phyloP scores from a whole-genome alignment of 1,140 invertebrate genomes.

The Halyomorpha halys region DNA sequence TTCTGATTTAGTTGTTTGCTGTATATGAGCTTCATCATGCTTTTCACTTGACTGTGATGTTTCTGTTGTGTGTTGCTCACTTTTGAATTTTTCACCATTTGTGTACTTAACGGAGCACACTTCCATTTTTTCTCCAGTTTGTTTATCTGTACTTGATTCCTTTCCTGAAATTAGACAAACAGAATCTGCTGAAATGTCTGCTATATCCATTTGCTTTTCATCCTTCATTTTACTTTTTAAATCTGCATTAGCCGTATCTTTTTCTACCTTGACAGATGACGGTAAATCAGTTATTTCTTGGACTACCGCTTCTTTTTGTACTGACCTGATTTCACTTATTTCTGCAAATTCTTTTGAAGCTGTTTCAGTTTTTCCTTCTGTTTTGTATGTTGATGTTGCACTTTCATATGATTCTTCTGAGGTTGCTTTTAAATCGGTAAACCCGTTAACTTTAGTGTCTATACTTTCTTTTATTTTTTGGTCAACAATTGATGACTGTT shows the following conservation, averaged over 20 bases:
- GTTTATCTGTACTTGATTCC: too few species aligned
- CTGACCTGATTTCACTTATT: neutral
- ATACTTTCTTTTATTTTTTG: neutral
- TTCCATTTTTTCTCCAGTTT: too few species aligned
- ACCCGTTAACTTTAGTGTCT: neutral
- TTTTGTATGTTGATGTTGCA: too few species aligned
- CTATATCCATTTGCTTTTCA: neutral
- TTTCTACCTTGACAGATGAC: neutral
- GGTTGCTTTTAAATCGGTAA: neutral
- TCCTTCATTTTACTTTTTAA: constrained; percentile 10
- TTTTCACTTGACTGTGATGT: neutral
- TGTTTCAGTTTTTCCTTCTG: neutral
- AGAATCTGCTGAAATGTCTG: too few species aligned
- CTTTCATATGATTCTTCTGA: too few species aligned
- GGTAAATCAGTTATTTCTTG: neutral
- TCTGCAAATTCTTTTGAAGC: neutral
- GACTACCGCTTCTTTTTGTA: neutral
- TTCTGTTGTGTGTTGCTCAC: neutral
- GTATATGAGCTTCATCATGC: neutral
- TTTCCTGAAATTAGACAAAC: too few species aligned
- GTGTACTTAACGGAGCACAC: too few species aligned
- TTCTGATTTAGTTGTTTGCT: neutral
- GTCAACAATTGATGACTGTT: neutral
- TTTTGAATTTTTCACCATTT: neutral
- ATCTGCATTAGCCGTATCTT: constrained; percentile 17